A percentile compares a stretch with the other conserved stretches of the same genome.
Conservation (phyloP, 1,140 invertebrate species). For the Hyles vespertilio region DNA sequence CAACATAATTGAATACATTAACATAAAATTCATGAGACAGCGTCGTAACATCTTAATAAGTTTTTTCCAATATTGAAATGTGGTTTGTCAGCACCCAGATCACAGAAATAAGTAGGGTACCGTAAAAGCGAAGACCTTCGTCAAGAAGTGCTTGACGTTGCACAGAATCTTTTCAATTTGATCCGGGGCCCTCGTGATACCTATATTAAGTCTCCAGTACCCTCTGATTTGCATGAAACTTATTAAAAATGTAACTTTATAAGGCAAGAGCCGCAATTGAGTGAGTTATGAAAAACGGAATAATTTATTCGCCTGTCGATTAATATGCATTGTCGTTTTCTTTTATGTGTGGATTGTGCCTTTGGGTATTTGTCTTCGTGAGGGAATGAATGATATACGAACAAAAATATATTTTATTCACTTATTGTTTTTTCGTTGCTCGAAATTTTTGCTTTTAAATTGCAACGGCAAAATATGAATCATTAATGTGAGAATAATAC, state of each 20-base stretch:
- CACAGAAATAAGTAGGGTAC: conserved; percentile 49
- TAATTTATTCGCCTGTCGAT: conserved; percentile 32
- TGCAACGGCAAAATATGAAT: too few species aligned
- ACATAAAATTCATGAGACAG: conserved; percentile 1
- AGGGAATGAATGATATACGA: neutral
- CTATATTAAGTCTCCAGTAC: conserved; percentile 60
- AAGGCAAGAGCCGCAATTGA: conserved; percentile 17
- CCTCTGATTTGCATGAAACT: conserved; percentile 65
- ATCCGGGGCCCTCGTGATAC: conserved; percentile 49
- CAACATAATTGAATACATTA: neutral
- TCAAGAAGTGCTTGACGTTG: conserved; percentile 60
- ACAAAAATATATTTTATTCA: neutral
- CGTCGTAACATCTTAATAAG: conserved; percentile 11
- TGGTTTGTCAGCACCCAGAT: conserved; percentile 48
- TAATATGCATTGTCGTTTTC: conserved; percentile 21
- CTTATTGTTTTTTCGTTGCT: neutral
- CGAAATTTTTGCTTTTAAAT: too few species aligned
- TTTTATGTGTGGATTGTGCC: neutral
- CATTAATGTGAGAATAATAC: too few species aligned
- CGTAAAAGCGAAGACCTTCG: conserved; percentile 59
- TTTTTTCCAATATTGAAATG: conserved; percentile 40
- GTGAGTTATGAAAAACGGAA: conserved; percentile 35
- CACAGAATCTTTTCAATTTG: conserved; percentile 63
- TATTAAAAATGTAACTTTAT: conserved; percentile 58
- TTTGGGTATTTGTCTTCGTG: conserved; percentile 2